Conservation (phyloP, 2,797 vertebrate genomes). For the Lutjanus argentimaculatus region DNA sequence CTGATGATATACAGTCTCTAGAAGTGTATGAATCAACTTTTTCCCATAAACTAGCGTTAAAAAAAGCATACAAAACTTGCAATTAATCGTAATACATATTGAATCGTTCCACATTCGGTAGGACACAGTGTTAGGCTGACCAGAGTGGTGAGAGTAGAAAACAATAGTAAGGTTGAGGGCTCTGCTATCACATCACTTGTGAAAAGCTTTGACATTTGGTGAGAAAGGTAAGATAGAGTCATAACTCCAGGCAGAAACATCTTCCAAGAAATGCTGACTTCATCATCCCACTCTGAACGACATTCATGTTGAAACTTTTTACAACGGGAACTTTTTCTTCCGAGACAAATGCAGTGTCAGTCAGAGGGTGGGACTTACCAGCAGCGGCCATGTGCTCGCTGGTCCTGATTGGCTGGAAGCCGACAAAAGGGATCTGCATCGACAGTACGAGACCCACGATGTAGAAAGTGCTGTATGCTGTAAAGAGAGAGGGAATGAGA, state of each 20-base stretch:
- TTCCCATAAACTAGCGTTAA: no score
- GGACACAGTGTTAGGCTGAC: no score
- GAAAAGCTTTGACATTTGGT: constrained; percentile 4
- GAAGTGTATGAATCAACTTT: no score
- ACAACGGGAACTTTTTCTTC: constrained; percentile 23
- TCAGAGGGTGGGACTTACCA: constrained; percentile 83
- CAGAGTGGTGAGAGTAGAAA: not conserved
- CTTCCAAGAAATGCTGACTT: constrained; percentile 12
- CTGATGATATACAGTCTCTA: no score
- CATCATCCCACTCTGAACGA: not conserved
- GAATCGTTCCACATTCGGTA: no score
- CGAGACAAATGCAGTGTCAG: constrained; percentile 1
- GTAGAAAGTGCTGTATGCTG: constrained; percentile 99
- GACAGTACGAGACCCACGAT: constrained; percentile 97
- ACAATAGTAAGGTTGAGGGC: not conserved
- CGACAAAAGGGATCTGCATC: constrained; percentile 99
- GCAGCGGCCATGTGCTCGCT: constrained; percentile 99
- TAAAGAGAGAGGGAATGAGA: constrained; percentile 16
- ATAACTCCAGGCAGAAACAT: not conserved
- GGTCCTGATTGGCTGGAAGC: constrained; percentile 99
- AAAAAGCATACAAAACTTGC: no score
- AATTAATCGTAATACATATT: no score
- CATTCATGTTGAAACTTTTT: constrained; percentile 11
- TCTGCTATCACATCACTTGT: not conserved
- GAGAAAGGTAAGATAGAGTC: constrained; percentile 15